Conservation (phyloP, 2,113 vertebrate species). For the Stomatorhinus ivindoensis region DNA sequence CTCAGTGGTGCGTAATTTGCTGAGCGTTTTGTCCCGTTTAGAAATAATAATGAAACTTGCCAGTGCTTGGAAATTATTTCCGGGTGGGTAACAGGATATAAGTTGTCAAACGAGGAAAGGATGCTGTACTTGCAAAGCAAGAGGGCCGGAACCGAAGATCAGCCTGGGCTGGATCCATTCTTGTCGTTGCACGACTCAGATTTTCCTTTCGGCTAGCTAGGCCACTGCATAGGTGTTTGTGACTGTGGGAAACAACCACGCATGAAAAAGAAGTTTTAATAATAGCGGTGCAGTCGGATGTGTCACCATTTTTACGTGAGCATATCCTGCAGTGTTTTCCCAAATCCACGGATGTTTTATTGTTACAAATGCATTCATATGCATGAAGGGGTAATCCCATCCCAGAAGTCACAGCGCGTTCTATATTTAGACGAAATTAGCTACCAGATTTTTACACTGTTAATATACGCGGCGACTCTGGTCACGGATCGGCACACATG, state of each 20-base stretch:
- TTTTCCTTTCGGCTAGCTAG: background rate
- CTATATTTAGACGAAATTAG: constrained; percentile 28
- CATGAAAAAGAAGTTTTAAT: background rate
- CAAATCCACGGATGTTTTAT: background rate
- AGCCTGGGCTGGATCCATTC: background rate
- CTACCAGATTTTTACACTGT: background rate
- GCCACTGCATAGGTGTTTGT: background rate
- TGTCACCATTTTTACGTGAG: background rate
- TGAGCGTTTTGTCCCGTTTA: constrained; percentile 20
- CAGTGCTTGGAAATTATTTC: constrained; percentile 12
- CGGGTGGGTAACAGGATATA: constrained; percentile 18
- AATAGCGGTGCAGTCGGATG: background rate
- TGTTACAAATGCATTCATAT: constrained; percentile 2
- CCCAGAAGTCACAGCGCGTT: constrained; percentile 28
- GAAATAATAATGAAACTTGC: constrained; percentile 12
- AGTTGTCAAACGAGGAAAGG: constrained; percentile 14
- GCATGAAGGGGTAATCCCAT: constrained; percentile 31
- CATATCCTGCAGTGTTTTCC: background rate
- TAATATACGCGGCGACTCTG: background rate
- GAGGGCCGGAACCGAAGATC: constrained; percentile 12
- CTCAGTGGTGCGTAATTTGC: constrained; percentile 25
- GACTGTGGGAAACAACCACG: background rate
- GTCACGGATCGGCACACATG: background rate
- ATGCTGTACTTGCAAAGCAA: constrained; percentile 11
- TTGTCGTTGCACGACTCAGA: background rate